These are phyloP conservation scores for Phthorimaea operculella DNA, from an alignment of 1,140 invertebrate species.

Conservation along the genomic window DNA sequence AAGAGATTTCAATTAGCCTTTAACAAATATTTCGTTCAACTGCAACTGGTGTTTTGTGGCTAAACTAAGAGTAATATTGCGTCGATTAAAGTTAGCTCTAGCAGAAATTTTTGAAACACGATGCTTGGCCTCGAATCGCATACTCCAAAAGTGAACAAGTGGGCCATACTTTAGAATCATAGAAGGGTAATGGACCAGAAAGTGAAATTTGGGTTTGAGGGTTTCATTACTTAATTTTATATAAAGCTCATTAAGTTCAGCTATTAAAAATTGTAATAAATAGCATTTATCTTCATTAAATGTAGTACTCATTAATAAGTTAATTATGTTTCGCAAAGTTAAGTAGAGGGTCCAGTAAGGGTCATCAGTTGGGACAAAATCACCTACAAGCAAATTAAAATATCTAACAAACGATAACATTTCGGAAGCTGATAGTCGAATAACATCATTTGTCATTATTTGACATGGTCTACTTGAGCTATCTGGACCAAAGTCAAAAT, in stretches of 20 bases:
- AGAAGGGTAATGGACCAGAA: conserved; percentile 26
- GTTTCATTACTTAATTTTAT: conserved; percentile 11
- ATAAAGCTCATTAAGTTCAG: conserved; percentile 20
- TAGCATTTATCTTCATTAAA: background rate
- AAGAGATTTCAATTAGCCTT: conserved; percentile 7
- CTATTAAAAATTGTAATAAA: conserved; percentile 15
- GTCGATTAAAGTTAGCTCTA: conserved; percentile 15
- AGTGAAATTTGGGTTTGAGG: conserved; percentile 32
- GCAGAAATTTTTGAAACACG: conserved; percentile 19
- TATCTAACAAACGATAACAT: conserved; percentile 28
- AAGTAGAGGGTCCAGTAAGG: conserved; percentile 20
- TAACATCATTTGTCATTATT: conserved; percentile 24
- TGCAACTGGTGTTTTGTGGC: conserved; percentile 12
- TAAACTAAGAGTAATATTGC: conserved; percentile 17
- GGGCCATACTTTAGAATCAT: conserved; percentile 26
- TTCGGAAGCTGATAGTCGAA: conserved; percentile 34
- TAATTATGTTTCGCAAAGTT: conserved; percentile 7
- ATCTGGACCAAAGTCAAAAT: conserved; percentile 10
- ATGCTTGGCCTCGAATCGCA: conserved; percentile 27
- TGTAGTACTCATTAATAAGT: background rate
- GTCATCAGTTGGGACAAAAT: conserved; percentile 27
- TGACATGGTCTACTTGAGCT: conserved; percentile 8
- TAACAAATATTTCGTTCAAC: conserved; percentile 12
- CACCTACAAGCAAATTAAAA: conserved; percentile 32
- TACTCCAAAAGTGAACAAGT: conserved; percentile 15